phyloP scores from a whole-genome alignment of 2,888 invertebrate genomes.

The Vandiemenella viatica region DNA sequence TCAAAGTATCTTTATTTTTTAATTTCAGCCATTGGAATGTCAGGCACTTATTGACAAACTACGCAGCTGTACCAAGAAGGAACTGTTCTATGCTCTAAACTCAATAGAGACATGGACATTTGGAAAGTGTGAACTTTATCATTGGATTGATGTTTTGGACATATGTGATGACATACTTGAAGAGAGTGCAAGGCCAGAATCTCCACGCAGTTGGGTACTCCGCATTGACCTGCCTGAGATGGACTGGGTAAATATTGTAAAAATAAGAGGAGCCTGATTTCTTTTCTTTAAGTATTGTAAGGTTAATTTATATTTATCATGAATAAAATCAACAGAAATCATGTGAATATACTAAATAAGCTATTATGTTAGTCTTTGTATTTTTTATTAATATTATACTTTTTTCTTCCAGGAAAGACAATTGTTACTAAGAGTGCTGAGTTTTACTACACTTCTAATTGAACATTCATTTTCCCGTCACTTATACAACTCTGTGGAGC shows the following conservation, averaged over 20 bases:
- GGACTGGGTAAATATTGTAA: slow-evolving; percentile 32
- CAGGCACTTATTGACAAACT: slow-evolving; percentile 58
- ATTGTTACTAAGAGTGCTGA: slow-evolving; percentile 55
- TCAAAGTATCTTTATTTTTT: slow-evolving; percentile 3
- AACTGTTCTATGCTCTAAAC: slow-evolving; percentile 50
- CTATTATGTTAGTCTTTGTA: too few relatives aligned
- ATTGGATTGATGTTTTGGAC: slow-evolving; percentile 74
- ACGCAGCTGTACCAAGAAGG: slow-evolving; percentile 45
- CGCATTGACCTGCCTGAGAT: slow-evolving; percentile 54
- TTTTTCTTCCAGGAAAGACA: slow-evolving; percentile 43
- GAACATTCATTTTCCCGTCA: slow-evolving; percentile 79
- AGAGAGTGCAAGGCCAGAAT: slow-evolving; percentile 46
- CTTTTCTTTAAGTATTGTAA: too few relatives aligned
- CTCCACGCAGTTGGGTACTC: slow-evolving; percentile 50
- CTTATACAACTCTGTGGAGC: slow-evolving; percentile 77
- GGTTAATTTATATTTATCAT: too few relatives aligned
- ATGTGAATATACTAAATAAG: too few relatives aligned
- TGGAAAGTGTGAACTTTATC: slow-evolving; percentile 73
- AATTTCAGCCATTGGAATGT: slow-evolving; percentile 49
- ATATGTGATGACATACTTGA: slow-evolving; percentile 59
- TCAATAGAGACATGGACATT: slow-evolving; percentile 68
- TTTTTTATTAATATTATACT: too few relatives aligned
- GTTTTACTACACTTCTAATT: slow-evolving; percentile 68
- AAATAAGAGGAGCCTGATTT: neutral
- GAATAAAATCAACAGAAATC: too few relatives aligned